Evolutionary conservation across 2,113 vertebrate species (phyloP).

Genomic region (Edolisoma coerulescens): DNA sequence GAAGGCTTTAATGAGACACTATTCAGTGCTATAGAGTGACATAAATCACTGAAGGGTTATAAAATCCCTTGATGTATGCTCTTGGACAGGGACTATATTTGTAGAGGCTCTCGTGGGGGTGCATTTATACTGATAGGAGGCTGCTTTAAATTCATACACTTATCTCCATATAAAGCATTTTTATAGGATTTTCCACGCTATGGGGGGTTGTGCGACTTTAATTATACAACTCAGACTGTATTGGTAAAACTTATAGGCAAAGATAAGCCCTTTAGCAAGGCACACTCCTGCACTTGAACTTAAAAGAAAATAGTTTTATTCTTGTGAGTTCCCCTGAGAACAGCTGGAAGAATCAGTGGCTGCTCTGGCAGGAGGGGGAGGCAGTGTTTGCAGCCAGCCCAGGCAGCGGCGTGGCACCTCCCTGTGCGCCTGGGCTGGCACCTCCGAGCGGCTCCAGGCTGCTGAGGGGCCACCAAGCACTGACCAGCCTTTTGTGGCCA

Average conservation of each 20-base stretch:
- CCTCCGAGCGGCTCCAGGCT: fast-evolving
- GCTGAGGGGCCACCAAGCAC: not conserved
- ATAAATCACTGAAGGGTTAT: not conserved
- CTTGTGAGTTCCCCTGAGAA: not conserved
- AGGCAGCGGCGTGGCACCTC: fast-evolving
- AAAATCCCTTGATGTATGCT: slow-evolving; percentile 25
- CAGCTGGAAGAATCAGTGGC: not conserved
- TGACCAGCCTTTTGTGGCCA: not conserved
- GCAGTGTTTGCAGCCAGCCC: not conserved
- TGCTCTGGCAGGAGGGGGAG: not conserved
- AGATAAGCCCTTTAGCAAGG: slow-evolving; percentile 41
- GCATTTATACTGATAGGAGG: not conserved
- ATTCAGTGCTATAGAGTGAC: not conserved
- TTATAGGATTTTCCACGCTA: not conserved
- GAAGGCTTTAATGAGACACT: not conserved
- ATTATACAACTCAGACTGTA: not conserved
- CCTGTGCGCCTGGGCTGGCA: no score
- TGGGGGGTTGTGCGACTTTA: not conserved
- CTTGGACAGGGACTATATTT: slow-evolving; percentile 17
- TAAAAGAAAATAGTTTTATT: slow-evolving; percentile 23
- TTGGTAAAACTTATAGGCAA: not conserved
- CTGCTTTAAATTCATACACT: not conserved
- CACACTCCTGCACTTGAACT: not conserved
- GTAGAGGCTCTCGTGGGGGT: not conserved
- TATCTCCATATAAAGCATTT: slow-evolving; percentile 22